Base-by-base conservation (phyloP, 2,113 vertebrate species). In the Phylloscopus trochiloides region DNA sequence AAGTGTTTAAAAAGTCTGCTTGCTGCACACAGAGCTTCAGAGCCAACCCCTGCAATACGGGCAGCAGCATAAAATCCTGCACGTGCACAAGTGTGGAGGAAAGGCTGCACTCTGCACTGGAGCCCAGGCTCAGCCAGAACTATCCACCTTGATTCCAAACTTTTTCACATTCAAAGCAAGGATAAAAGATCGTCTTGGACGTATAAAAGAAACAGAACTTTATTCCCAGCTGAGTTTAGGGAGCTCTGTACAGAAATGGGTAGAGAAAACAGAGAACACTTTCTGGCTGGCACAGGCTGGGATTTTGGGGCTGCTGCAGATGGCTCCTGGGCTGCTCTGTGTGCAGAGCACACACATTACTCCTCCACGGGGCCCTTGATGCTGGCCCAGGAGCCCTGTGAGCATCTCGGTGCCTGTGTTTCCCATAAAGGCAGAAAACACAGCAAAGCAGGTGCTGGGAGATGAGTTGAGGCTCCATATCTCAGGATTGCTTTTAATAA, bases 41-140 rank as follows among this genome's bases (percentile, higher is more conserved):
- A 80, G 38, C 38, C 34, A 88, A 58, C 48, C 34, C 80, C 42
- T 43, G 45, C 42, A 85, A 43, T 83, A 43, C 36, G 31, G 57
- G 76, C 31, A 80, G 52, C 10, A 74, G 21, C 26, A 40, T 0
- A 58, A 74, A 92, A 66, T 74, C 14, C 1, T 43, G 34, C 2
- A 0, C 0, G 1, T 36, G 55, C 61, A 36, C 26, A 48, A 32
- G n/a, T 3, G 19, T 1, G 2, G 58, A 68, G 83, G 67, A 63
- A 67, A 72, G 9, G 24, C 18, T 65, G 28, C 6, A 17, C 66
- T 8, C 32, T 26, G 7, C 1, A 0, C 28, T 24, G 36, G 14
- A 92, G 17, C 20, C 28, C 58, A 76, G 31, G 43, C 55, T 61
- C 40, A 61, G 31, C 19, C 54, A 88, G 50, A 85, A 5, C 10